Conservation (phyloP, 2,888 invertebrate species). For the Pseudeuparius sepicola region DNA sequence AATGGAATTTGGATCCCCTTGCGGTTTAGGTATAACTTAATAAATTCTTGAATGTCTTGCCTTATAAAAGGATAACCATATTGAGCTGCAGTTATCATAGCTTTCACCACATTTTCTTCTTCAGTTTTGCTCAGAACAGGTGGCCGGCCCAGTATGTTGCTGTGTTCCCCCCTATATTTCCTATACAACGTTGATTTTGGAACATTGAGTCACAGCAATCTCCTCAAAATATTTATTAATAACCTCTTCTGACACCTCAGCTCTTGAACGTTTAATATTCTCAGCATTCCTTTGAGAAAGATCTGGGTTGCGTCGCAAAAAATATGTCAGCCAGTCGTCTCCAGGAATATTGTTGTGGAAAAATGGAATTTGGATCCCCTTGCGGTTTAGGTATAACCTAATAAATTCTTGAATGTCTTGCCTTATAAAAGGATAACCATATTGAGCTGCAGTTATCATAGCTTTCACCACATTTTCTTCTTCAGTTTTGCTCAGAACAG, state of each 20-base stretch:
- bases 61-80: conserved; percentile 2
- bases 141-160: not conserved
- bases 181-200: too few species aligned
- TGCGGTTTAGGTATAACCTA: too few species aligned
- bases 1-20: too few species aligned
- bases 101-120: not conserved
- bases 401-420: too few species aligned
- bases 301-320: not conserved
- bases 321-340: not conserved
- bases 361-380: too few species aligned
- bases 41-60: too few species aligned
- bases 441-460: not conserved
- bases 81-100: not conserved
- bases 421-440: conserved; percentile 2
- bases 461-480: not conserved
- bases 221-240: conserved; percentile 17
- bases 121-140: not conserved
- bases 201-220: too few species aligned
- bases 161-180: not conserved
- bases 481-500: conserved; percentile 1
- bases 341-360: not conserved
- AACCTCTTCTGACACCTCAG: conserved; percentile 15
- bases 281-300: conserved; percentile 11
- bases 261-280: conserved; percentile 20
- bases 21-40: too few species aligned